These are phyloP conservation scores for Drosophila virilis DNA, from an alignment of 1,140 invertebrate species.

Conservation along the genomic window DNA sequence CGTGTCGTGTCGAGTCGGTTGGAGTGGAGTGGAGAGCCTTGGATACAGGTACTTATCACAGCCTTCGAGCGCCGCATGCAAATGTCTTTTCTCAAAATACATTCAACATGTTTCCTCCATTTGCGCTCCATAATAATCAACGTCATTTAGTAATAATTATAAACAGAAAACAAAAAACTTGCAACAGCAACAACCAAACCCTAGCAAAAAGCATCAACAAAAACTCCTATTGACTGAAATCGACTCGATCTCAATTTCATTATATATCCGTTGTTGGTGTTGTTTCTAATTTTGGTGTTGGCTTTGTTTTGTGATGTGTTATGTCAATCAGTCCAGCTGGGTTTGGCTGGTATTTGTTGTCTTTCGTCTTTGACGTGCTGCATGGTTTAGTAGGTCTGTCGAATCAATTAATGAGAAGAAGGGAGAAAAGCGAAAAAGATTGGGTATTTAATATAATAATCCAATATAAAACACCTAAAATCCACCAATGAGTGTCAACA, in stretches of 20 bases:
- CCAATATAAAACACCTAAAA: conserved; percentile 28
- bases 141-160: conserved; percentile 78
- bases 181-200: conserved; percentile 36
- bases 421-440: conserved; percentile 25
- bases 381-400: conserved; percentile 66
- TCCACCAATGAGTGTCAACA: background rate
- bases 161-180: conserved; percentile 62
- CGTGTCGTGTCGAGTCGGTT: background rate
- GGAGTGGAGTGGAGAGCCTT: conserved; percentile 46
- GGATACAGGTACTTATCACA: conserved; percentile 81
- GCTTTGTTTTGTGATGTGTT: conserved; percentile 1
- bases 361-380: conserved; percentile 57
- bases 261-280: conserved; percentile 20
- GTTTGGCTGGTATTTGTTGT: conserved; percentile 63
- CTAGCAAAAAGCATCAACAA: conserved; percentile 31
- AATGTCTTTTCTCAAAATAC: conserved; percentile 80
- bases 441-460: conserved; percentile 43
- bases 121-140: conserved; percentile 81
- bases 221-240: conserved; percentile 35
- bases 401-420: conserved; percentile 21
- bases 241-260: conserved; percentile 45
- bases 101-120: conserved; percentile 80
- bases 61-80: conserved; percentile 81
- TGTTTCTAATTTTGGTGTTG: conserved; percentile 5
- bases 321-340: conserved; percentile 78